Evolutionary conservation across 2,113 vertebrate species (phyloP), one percentile per base, ranked within the genome.

Genomic region (Dryoscopus gambensis): DNA sequence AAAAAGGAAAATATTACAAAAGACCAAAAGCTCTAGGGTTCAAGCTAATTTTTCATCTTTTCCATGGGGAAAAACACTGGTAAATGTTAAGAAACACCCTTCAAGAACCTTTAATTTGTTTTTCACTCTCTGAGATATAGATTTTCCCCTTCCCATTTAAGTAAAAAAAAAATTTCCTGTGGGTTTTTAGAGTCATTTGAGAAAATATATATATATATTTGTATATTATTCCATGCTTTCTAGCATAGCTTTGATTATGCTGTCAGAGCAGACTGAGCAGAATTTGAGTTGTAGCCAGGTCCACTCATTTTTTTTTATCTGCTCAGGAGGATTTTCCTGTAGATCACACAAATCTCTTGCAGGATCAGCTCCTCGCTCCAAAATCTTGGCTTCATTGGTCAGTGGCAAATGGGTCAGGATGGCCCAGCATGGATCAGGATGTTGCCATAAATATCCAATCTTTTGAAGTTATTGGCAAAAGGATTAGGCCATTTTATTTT

Each of bases 71-170:
- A 95, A 96, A 96, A 63, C 92, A 93, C 90, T 96, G 93, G 92
- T 94, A 97, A 97, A 97, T 97, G 93, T 96, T 96, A 96, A 97
- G 96, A 92, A 97, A 96, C 93, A 96, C 86, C 90, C 80, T 94
- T 96, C 90, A 92, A 96, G 93, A 96, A 93, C 90, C 93, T 96
- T 94, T 97, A 96, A 97, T 96, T 96, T 96, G 93, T 96, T 96
- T 96, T 97, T 94, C 91, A 83, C 70, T 96, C 91, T 96, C 76
- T 3, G 35, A 92, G 95, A 94, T 96, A 97, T 90, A 87, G 93
- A 94, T 96, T 97, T 95, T 90, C 87, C 92, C 22, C 60, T 92
- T 94, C 84, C 65, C n/a, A 89, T 78, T 96, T 96, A 96, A 94
- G 87, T 75, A 67, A 78, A 93, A 60, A 69, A 52, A 74, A 81